These are phyloP conservation scores for Noturus placidus DNA, from an alignment of 2,113 vertebrate species.

Conservation along the genomic window DNA sequence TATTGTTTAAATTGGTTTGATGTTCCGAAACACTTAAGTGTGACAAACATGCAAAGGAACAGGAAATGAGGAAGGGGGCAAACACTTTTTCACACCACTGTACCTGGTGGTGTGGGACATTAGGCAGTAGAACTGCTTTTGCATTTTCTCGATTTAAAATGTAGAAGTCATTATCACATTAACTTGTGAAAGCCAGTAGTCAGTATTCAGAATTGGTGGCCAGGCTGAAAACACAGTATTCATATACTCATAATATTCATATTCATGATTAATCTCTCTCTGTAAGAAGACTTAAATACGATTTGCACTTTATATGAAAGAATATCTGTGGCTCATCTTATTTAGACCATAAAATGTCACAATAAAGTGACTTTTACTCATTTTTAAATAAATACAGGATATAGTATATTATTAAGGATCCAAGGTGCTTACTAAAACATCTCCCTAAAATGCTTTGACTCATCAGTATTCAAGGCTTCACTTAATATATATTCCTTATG, in stretches of 20 bases:
- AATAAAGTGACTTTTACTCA: background rate
- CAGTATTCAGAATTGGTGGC: background rate
- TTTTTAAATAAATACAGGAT: background rate
- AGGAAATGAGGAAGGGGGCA: too few relatives aligned
- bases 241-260: too few relatives aligned
- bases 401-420: background rate
- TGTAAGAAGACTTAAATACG: background rate
- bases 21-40: too few relatives aligned
- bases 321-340: background rate
- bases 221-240: background rate
- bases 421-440: background rate
- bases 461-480: constrained; percentile 19
- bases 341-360: constrained; percentile 3
- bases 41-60: too few relatives aligned
- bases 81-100: too few relatives aligned
- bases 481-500: constrained; percentile 16
- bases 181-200: background rate
- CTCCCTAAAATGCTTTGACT: background rate
- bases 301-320: background rate
- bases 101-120: background rate
- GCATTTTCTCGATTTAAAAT: background rate
- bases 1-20: too few relatives aligned
- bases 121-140: background rate
- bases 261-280: background rate
- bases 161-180: background rate